These are phyloP conservation scores for Cacatua alba DNA, from an alignment of 2,113 vertebrate species.

Conservation along the genomic window DNA sequence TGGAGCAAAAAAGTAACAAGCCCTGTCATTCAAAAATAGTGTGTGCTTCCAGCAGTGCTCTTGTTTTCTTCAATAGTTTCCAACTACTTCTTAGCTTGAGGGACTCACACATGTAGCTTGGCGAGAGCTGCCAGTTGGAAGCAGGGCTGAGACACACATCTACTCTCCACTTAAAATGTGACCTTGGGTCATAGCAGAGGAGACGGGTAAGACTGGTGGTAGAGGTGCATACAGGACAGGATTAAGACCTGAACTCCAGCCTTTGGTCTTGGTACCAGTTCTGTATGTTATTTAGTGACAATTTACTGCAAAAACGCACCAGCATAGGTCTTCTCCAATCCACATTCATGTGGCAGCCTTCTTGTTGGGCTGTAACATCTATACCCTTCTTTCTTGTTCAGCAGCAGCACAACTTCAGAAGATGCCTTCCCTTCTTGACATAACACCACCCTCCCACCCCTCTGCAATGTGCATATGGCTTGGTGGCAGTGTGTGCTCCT, in stretches of 20 bases:
- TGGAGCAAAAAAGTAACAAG: background rate
- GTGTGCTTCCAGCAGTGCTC: background rate
- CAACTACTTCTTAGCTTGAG: background rate
- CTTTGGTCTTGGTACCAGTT: background rate
- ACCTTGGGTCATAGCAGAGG: background rate
- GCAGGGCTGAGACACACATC: background rate
- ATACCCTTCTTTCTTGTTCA: background rate
- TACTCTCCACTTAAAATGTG: background rate
- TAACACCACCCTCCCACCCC: fast-evolving
- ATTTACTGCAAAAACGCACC: background rate
- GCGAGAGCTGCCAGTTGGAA: background rate
- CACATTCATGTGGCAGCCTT: background rate
- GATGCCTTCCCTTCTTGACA: background rate
- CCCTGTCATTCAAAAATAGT: background rate
- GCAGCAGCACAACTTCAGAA: background rate
- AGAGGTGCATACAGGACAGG: background rate
- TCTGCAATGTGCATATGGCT: background rate
- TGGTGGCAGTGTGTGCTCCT: background rate
- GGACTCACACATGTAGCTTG: background rate
- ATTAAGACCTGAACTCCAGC: background rate
- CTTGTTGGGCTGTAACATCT: background rate
- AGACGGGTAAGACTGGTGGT: background rate
- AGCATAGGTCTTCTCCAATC: background rate
- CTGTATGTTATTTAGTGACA: background rate
- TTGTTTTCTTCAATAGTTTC: background rate